These are phyloP conservation scores for Eonycteris spelaea DNA, from an alignment of 2,113 vertebrate genomes.

Conservation along the genomic window DNA sequence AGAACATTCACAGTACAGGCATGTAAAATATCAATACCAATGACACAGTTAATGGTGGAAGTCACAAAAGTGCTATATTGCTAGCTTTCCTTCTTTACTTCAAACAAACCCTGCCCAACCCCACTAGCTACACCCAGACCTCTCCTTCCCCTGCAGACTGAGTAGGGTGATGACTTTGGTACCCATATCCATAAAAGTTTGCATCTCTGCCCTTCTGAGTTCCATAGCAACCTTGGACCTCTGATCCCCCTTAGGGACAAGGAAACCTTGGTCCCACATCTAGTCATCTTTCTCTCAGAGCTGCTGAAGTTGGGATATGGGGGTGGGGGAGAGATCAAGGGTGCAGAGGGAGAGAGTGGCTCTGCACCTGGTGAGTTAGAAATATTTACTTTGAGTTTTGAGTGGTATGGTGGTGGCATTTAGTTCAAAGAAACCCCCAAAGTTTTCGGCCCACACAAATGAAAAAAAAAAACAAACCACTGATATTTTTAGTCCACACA, in stretches of 20 bases:
- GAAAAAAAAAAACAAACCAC: not conserved
- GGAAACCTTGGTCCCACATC: not conserved
- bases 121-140: not conserved
- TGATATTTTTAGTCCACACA: not conserved
- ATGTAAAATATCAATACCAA: not conserved
- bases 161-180: not conserved
- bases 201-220: not conserved
- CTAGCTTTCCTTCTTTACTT: not conserved
- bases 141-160: not conserved
- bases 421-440: not conserved
- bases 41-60: not conserved
- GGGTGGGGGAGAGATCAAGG: not conserved
- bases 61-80: not conserved
- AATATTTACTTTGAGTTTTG: not conserved
- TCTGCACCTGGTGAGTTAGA: not conserved
- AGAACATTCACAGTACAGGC: not conserved
- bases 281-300: not conserved
- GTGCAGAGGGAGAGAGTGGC: not conserved
- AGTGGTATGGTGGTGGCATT: not conserved
- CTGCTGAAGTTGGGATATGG: not conserved
- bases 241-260: not conserved
- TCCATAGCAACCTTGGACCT: not conserved
- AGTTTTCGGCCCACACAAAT: not conserved
- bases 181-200: not conserved
- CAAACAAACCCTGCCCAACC: not conserved